Evolutionary conservation across 1,140 invertebrate genomes (phyloP), one percentile per base, ranked within the genome.

Genomic region (Pectinophora gossypiella): DNA sequence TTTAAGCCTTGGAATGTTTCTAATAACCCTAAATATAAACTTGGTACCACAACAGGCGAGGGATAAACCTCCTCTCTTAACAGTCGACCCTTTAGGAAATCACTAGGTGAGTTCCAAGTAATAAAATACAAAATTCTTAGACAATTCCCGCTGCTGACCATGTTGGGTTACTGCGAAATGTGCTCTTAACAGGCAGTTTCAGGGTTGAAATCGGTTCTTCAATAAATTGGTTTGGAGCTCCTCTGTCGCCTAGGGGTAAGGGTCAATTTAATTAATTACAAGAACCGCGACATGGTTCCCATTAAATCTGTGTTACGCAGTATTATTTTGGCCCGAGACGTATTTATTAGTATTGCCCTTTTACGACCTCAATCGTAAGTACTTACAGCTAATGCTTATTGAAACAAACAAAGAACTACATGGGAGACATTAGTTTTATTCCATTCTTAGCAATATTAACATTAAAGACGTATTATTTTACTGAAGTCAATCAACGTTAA

Each of bases 261-360:
- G 68, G 68, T 72, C 68, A 72, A 68, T 72, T 72, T 68, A 72
- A 72, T 72, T 72, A 72, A 72, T 72, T 72, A 72, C 63, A 59
- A 40, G 48, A 61, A 72, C 65, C 68, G 43, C 65, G 59, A 72
- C 68, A 64, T 60, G 60, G 51, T 53, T 60, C 68, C 65, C 66
- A 68, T 68, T 72, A 72, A 72, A 66, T 61, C 60, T 68, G 64
- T 64, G 62, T 68, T 66, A 56, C 51, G 61, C 47, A 38, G 55
- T 59, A 64, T 67, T 64, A 62, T 68, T 67, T 62, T 55, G 59
- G 56, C 57, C 21, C 54, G 54, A 50, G 32, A 48, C 16, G 27
- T 53, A 54, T 64, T 64, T 63, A 59, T 55, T 55, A 54, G 57
- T 61, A 65, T 62, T 60, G 50, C 23, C n/a, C 5, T 13, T 42